These are phyloP conservation scores for Pheucticus melanocephalus DNA, from an alignment of 2,113 vertebrate species.

Conservation along the genomic window DNA sequence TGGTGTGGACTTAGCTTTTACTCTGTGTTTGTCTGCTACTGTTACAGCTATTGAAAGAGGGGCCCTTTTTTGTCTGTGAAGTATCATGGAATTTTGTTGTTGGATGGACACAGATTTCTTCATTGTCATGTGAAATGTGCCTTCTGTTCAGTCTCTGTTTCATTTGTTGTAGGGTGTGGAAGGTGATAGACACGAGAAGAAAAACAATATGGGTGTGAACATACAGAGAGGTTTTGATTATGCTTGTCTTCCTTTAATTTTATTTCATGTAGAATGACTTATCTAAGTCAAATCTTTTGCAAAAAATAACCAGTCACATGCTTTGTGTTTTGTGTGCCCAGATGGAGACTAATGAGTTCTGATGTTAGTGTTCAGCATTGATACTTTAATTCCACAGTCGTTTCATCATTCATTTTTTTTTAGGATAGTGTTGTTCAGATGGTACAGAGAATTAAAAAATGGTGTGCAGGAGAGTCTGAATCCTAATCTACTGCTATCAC, in stretches of 20 bases:
- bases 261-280: not conserved
- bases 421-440: rapidly evolving
- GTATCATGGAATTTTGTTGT: not conserved
- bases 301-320: not conserved
- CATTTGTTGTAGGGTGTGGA: not conserved
- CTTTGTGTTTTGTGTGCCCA: not conserved
- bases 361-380: not conserved
- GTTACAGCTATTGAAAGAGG: not conserved
- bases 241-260: not conserved
- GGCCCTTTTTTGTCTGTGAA: not conserved
- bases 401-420: not conserved
- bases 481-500: not conserved
- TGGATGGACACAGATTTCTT: not conserved
- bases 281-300: not conserved
- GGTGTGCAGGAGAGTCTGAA: not conserved
- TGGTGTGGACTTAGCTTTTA: not conserved
- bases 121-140: not conserved
- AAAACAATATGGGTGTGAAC: not conserved
- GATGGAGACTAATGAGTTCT: not conserved
- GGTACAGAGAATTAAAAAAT: not conserved
- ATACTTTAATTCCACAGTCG: not conserved
- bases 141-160: not conserved
- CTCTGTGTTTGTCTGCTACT: not conserved
- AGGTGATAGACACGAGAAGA: not conserved
- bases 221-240: not conserved